phyloP scores from a whole-genome alignment of 2,113 vertebrate genomes.

The Amphilophus citrinellus region DNA sequence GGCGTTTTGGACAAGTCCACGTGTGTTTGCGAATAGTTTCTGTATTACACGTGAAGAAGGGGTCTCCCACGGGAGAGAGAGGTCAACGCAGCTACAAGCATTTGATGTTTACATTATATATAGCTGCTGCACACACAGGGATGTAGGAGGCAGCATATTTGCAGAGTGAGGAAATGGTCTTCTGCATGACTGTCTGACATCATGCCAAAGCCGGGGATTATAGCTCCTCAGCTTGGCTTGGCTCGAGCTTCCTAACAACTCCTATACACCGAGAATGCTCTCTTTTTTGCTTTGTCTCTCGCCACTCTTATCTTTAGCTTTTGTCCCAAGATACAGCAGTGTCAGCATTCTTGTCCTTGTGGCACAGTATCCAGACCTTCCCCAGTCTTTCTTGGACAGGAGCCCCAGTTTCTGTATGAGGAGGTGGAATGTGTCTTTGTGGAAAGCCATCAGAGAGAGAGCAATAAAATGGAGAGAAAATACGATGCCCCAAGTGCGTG shows the following conservation, averaged over 20 bases:
- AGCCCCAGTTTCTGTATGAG: conserved; percentile 64
- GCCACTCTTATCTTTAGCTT: conserved; percentile 60
- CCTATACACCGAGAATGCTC: conserved; percentile 44
- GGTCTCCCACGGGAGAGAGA: conserved; percentile 45
- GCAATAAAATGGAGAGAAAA: conserved; percentile 79
- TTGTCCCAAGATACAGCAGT: conserved; percentile 67
- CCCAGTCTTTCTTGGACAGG: conserved; percentile 58
- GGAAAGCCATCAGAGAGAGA: conserved; percentile 68
- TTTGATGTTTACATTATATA: conserved; percentile 76
- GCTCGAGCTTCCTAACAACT: conserved; percentile 54
- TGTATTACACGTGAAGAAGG: conserved; percentile 45
- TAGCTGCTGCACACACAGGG: conserved; percentile 42
- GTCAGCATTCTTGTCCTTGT: conserved; percentile 76
- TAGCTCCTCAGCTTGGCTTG: conserved; percentile 58
- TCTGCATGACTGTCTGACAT: conserved; percentile 68
- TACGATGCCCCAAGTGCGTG: conserved; percentile 72
- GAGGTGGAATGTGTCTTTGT: conserved; percentile 76
- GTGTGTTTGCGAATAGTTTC: conserved; percentile 45
- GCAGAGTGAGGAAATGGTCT: conserved; percentile 70
- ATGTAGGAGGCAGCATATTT: conserved; percentile 73
- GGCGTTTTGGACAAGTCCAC: conserved; percentile 26
- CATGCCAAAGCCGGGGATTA: conserved; percentile 67
- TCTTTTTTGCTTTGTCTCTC: conserved; percentile 34
- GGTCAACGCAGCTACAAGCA: conserved; percentile 58
- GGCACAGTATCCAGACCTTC: conserved; percentile 68